These are phyloP conservation scores for Holothuria scabra DNA, from an alignment of 53 echinoderm and acorn worm species.

Conservation along the genomic window DNA sequence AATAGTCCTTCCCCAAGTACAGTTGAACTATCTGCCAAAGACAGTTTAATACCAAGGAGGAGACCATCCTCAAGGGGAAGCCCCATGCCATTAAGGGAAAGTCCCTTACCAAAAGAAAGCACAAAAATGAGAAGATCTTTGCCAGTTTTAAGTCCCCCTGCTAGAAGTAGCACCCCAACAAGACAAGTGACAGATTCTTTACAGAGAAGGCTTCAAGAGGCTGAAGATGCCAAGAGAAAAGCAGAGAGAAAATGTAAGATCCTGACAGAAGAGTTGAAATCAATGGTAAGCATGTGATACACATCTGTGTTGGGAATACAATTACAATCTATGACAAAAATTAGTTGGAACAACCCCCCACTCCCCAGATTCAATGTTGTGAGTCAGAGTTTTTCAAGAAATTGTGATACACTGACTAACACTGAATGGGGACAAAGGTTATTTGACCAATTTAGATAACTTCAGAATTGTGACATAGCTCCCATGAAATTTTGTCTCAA, in stretches of 20 bases:
- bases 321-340: no score
- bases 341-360: no score
- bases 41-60: background rate
- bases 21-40: background rate
- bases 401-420: no score
- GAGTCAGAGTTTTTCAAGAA: no score
- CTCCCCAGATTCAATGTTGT: no score
- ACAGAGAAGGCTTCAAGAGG: constrained; percentile 54
- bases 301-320: no score
- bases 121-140: background rate
- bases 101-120: constrained; percentile 4
- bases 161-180: constrained; percentile 18
- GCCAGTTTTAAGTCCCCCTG: constrained; percentile 26
- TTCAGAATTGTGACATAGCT: no score
- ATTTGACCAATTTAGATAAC: no score
- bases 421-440: no score
- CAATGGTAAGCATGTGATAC: constrained; percentile 61
- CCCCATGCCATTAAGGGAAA: background rate
- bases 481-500: no score
- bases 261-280: constrained; percentile 66
- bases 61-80: background rate
- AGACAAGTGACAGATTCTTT: constrained; percentile 33
- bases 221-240: constrained; percentile 68
- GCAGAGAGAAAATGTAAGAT: constrained; percentile 68
- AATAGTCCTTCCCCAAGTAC: background rate